phyloP scores from a whole-genome alignment of 2,797 vertebrate species.

The Poecilia velifera region DNA sequence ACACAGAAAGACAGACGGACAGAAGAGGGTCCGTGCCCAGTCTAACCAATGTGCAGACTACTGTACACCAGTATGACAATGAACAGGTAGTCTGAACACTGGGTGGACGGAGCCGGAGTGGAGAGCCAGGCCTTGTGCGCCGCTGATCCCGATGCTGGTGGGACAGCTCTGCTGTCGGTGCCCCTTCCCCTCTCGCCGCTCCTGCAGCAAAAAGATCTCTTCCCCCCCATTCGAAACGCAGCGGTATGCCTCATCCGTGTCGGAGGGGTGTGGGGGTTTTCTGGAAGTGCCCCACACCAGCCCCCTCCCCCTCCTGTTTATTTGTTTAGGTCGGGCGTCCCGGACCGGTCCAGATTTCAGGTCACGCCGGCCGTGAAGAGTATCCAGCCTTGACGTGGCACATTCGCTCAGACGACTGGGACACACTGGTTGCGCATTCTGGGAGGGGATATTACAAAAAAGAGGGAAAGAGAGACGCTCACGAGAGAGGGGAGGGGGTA shows the following conservation, averaged over 20 bases:
- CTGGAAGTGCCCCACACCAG: neutral
- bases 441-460: constrained; percentile 90
- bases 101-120: constrained; percentile 97
- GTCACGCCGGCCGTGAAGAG: constrained; percentile 83
- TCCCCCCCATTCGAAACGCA: constrained; percentile 55
- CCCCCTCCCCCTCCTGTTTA: constrained; percentile 47
- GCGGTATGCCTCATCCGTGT: constrained; percentile 36
- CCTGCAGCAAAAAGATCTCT: constrained; percentile 53
- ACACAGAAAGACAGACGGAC: constrained; percentile 67
- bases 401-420: constrained; percentile 94
- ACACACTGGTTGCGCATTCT: constrained; percentile 97
- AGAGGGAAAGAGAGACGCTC: constrained; percentile 69
- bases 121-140: constrained; percentile 71
- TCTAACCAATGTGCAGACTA: constrained; percentile 99
- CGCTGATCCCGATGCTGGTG: constrained; percentile 65
- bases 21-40: constrained; percentile 86
- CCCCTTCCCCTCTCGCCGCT: constrained; percentile 66
- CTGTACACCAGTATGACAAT: constrained; percentile 99
- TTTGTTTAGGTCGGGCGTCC: constrained; percentile 61
- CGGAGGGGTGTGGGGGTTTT: constrained; percentile 16
- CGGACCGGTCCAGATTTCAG: constrained; percentile 71
- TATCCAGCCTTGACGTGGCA: constrained; percentile 99
- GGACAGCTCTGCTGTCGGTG: constrained; percentile 45
- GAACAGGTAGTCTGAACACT: constrained; percentile 99
- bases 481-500: constrained; percentile 64